phyloP scores from a whole-genome alignment of 2,113 vertebrate species.

The Aviceda subcristata region DNA sequence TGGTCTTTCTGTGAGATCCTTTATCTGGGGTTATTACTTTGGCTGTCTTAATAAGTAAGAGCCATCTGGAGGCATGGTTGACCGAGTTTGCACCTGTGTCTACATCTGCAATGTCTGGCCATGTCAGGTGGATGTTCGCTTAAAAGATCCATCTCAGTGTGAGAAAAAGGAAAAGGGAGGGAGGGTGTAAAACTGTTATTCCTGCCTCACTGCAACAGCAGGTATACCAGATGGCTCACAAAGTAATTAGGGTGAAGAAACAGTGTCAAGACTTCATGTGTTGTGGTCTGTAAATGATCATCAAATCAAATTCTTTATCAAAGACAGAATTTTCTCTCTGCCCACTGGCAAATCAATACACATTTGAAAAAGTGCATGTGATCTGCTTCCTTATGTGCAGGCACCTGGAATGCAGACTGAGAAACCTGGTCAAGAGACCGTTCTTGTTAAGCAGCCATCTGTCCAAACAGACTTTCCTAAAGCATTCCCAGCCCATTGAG shows the following conservation, averaged over 20 bases:
- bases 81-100: conserved; percentile 63
- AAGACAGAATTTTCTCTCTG: conserved; percentile 13
- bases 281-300: conserved; percentile 51
- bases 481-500: conserved; percentile 19
- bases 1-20: not conserved
- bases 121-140: conserved; percentile 55
- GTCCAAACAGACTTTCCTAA: conserved; percentile 40
- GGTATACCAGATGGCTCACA: conserved; percentile 65
- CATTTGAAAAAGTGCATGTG: not conserved
- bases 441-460: conserved; percentile 62
- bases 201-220: conserved; percentile 54
- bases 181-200: conserved; percentile 47
- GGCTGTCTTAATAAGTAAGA: conserved; percentile 64
- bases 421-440: conserved; percentile 47
- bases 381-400: not conserved
- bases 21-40: conserved; percentile 58
- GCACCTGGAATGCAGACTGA: conserved; percentile 26
- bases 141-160: conserved; percentile 54
- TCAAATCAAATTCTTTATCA: conserved; percentile 43
- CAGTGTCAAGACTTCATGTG: conserved; percentile 33
- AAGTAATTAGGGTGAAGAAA: conserved; percentile 59
- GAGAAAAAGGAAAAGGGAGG: conserved; percentile 35
- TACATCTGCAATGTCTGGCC: conserved; percentile 58
- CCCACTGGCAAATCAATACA: conserved; percentile 18
- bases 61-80: conserved; percentile 61